Conservation (phyloP, 2,888 invertebrate genomes). For the Standfussiana lucernea region DNA sequence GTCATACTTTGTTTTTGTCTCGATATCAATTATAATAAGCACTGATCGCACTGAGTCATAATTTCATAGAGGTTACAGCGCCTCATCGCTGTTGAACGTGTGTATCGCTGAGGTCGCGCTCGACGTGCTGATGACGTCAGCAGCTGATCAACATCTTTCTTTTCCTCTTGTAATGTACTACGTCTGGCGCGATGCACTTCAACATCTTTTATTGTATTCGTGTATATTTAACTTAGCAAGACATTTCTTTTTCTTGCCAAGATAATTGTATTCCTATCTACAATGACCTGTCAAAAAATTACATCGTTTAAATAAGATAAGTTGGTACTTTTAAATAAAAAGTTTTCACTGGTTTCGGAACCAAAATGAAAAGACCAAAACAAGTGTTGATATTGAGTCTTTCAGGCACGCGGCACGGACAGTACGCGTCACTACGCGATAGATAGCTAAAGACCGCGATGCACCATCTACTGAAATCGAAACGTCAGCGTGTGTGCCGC, state of each 20-base stretch:
- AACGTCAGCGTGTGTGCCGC: background rate
- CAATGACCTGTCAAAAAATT: background rate
- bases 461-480: background rate
- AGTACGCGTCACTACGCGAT: background rate
- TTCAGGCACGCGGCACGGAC: background rate
- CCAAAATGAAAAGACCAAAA: background rate
- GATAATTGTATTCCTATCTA: background rate
- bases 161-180: background rate
- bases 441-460: background rate
- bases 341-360: background rate
- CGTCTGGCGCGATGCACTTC: background rate
- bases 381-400: background rate
- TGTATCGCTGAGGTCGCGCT: background rate
- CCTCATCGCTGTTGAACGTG: background rate
- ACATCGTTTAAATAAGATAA: constrained; percentile 1
- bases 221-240: background rate
- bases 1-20: background rate
- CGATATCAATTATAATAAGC: background rate
- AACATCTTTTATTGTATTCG: background rate
- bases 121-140: constrained; percentile 8
- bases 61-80: background rate
- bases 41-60: background rate
- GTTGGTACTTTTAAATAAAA: background rate
- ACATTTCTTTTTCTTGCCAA: too few species aligned
- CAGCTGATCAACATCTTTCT: background rate